These are phyloP conservation scores for Erebia epiphron DNA, from an alignment of 2,888 invertebrate genomes.

Conservation along the genomic window DNA sequence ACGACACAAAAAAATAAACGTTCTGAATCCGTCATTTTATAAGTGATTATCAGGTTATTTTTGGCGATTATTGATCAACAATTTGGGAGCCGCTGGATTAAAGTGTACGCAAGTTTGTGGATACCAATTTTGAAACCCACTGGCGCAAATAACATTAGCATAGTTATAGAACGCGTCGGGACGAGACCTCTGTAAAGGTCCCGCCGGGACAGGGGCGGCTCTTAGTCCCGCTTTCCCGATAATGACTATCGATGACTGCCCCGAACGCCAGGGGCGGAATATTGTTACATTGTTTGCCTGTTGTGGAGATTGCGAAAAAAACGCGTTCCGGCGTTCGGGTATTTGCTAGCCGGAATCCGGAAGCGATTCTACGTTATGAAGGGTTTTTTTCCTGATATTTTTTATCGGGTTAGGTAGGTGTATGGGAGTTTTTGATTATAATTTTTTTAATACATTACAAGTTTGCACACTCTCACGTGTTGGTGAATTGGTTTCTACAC, in stretches of 20 bases:
- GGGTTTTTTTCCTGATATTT: not conserved
- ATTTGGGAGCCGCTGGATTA: conserved; percentile 10
- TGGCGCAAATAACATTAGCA: conserved; percentile 82
- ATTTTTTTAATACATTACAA: too few relatives aligned
- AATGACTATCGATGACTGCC: conserved; percentile 81
- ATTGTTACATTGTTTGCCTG: conserved; percentile 77
- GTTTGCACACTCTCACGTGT: too few relatives aligned
- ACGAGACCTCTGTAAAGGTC: conserved; percentile 80
- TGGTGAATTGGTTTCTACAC: too few relatives aligned
- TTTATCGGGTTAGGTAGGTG: not conserved
- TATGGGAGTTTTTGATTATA: not conserved
- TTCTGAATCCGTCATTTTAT: too few relatives aligned
- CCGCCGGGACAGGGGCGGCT: conserved; percentile 74
- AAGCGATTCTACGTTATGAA: conserved; percentile 14
- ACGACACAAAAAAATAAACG: too few relatives aligned
- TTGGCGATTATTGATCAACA: not conserved
- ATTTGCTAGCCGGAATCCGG: conserved; percentile 60
- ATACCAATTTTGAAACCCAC: conserved; percentile 74
- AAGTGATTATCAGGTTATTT: not conserved
- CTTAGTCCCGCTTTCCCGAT: conserved; percentile 81
- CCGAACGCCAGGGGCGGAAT: conserved; percentile 74
- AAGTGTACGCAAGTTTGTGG: conserved; percentile 59
- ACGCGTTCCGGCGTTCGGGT: conserved; percentile 66
- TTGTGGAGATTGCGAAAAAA: conserved; percentile 75
- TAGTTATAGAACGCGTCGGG: conserved; percentile 80